These are phyloP conservation scores for Heliconius cydno DNA, from an alignment of 2,888 invertebrate genomes.

Conservation along the genomic window DNA sequence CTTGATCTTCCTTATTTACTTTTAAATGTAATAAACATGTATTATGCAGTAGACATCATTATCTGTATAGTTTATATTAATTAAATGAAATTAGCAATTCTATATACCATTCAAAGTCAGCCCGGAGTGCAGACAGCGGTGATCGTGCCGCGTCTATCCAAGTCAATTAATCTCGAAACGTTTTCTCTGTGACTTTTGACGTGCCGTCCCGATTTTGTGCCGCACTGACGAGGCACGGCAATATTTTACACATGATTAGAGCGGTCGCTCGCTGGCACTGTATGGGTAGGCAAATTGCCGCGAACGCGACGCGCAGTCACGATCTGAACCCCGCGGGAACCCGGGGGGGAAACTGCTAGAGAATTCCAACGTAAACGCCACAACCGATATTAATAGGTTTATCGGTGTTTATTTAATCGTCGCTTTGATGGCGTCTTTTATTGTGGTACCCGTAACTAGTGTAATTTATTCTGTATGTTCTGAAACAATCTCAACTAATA, in stretches of 20 bases:
- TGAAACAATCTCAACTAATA: constrained; percentile 48
- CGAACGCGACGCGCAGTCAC: constrained; percentile 80
- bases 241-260: constrained; percentile 84
- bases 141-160: constrained; percentile 69
- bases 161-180: constrained; percentile 71
- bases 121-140: constrained; percentile 57
- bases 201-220: constrained; percentile 71
- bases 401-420: constrained; percentile 63
- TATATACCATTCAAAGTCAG: constrained; percentile 49
- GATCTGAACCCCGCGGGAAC: constrained; percentile 81
- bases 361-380: constrained; percentile 80
- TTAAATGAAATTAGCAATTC: constrained; percentile 6
- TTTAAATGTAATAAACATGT: constrained; percentile 50
- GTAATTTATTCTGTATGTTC: constrained; percentile 45
- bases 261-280: constrained; percentile 70
- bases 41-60: not conserved
- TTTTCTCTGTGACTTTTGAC: constrained; percentile 71
- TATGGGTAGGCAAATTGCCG: constrained; percentile 83
- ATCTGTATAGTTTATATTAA: not conserved
- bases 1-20: constrained; percentile 55
- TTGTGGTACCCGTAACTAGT: constrained; percentile 10
- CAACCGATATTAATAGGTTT: constrained; percentile 76
- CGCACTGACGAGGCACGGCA: constrained; percentile 73
- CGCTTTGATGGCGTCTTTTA: constrained; percentile 26
- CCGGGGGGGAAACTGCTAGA: constrained; percentile 67